Conservation (phyloP, 2,888 invertebrate species). For the Carpatolechia fugitivella region DNA sequence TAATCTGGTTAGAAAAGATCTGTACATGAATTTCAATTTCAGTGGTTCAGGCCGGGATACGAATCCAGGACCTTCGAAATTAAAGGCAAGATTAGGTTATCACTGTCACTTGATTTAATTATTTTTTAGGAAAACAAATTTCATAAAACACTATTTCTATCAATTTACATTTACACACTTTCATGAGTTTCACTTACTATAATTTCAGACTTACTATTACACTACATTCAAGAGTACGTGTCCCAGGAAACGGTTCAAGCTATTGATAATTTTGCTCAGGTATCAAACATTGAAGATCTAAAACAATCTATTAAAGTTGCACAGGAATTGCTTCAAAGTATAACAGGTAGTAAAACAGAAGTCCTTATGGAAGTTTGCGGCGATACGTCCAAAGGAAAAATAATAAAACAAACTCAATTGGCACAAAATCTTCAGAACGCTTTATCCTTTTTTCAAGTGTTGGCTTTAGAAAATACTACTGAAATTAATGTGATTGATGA, state of each 20-base stretch:
- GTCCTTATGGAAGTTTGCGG: background rate
- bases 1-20: too few relatives aligned
- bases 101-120: too few relatives aligned
- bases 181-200: background rate
- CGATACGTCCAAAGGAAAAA: background rate
- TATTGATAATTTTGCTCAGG: background rate
- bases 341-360: background rate
- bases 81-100: too few relatives aligned
- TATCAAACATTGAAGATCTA: background rate
- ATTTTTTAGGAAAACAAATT: too few relatives aligned
- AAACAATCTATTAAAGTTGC: background rate
- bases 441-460: background rate
- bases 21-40: too few relatives aligned
- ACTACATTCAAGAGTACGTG: background rate
- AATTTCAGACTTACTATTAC: constrained; percentile 1
- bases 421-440: background rate
- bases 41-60: too few relatives aligned
- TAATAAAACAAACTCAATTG: background rate
- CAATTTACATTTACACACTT: background rate
- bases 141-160: too few relatives aligned
- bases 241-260: background rate
- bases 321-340: background rate
- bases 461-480: background rate
- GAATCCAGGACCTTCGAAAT: too few relatives aligned
- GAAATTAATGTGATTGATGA: background rate